Percentiles rank a stretch among this genome's conserved stretches.
Evolutionary conservation across 2,888 invertebrate species (phyloP).

Genomic region (Brachynemurus nebulosus): DNA sequence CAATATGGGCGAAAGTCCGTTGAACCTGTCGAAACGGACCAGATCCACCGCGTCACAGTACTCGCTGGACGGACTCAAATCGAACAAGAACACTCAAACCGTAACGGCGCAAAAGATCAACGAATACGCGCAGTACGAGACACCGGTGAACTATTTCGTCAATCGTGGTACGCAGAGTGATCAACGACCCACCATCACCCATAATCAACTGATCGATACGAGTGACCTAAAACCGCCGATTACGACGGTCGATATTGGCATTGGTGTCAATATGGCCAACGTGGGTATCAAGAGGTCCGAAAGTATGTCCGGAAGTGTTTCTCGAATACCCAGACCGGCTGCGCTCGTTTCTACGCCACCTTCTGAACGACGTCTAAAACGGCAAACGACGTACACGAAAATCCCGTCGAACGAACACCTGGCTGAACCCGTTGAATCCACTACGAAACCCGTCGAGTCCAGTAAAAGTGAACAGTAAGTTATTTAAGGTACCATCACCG

Average conservation of each 20-base stretch:
- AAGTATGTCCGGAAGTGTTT: conserved; percentile 16
- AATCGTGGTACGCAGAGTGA: conserved; percentile 4
- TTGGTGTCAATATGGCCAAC: neutral
- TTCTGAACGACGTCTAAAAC: conserved; percentile 28
- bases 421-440: neutral
- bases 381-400: conserved; percentile 33
- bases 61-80: conserved; percentile 10
- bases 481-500: too few species aligned
- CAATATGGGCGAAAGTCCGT: conserved; percentile 40
- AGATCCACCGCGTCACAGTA: conserved; percentile 35
- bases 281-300: neutral
- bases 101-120: neutral
- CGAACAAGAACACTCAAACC: conserved; percentile 6
- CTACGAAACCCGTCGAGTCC: too few species aligned
- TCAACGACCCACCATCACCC: neutral
- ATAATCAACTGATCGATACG: conserved; percentile 6
- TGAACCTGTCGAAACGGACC: conserved; percentile 31
- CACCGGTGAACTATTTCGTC: neutral
- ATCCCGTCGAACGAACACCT: conserved; percentile 20
- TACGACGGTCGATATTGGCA: neutral
- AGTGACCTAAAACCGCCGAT: neutral
- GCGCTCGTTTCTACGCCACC: conserved; percentile 27
- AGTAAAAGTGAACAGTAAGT: neutral
- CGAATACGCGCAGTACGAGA: conserved; percentile 5
- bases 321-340: conserved; percentile 27